Conservation (phyloP, 2,113 vertebrate genomes). For the Nothobranchius furzeri region DNA sequence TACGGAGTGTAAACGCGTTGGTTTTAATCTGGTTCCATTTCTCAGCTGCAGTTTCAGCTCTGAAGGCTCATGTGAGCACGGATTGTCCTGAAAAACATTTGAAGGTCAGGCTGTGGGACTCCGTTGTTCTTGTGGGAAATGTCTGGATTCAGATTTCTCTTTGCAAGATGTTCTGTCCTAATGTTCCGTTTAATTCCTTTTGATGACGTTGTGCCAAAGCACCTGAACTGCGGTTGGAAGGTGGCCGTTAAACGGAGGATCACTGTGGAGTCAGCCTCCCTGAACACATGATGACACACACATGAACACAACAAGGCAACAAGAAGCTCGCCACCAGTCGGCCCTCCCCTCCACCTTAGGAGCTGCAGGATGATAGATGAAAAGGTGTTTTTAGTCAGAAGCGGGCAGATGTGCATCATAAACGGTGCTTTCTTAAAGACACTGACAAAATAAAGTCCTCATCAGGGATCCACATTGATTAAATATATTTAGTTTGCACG, state of each 20-base stretch:
- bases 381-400: too few species aligned
- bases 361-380: too few species aligned
- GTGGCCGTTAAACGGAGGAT: slow-evolving; percentile 44
- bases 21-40: too few species aligned
- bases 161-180: slow-evolving; percentile 69
- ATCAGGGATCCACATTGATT: too few species aligned
- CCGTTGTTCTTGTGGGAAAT: slow-evolving; percentile 32
- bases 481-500: too few species aligned
- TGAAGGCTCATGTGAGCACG: slow-evolving; percentile 12
- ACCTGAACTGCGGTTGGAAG: slow-evolving; percentile 46
- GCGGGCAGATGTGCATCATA: too few species aligned
- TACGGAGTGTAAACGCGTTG: too few species aligned
- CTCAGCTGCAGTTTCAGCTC: too few species aligned
- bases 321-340: not conserved
- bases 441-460: too few species aligned
- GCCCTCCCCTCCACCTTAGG: too few species aligned
- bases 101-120: slow-evolving; percentile 29
- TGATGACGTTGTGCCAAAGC: slow-evolving; percentile 64
- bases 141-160: slow-evolving; percentile 72
- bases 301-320: slow-evolving; percentile 25
- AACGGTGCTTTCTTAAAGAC: too few species aligned
- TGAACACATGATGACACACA: slow-evolving; percentile 25
- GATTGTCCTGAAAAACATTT: slow-evolving; percentile 30
- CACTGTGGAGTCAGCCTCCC: slow-evolving; percentile 11
- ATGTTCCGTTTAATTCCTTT: slow-evolving; percentile 59